Evolutionary conservation across 2,888 invertebrate genomes (phyloP), one percentile per base, ranked within the genome.

Genomic region (Alloscopus bannaensis): DNA sequence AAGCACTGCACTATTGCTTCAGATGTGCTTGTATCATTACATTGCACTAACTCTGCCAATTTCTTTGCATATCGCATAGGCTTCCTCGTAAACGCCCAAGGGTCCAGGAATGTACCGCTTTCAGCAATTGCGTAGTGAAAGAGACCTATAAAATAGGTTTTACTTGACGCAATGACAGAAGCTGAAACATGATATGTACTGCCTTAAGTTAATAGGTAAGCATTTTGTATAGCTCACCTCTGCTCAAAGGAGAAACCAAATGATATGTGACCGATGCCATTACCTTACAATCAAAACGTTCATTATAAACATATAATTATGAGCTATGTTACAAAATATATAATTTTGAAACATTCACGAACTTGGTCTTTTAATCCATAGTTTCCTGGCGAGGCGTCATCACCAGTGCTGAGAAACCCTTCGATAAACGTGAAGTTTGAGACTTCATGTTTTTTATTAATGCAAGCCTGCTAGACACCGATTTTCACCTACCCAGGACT

Each of bases 91-190:
- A 45, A 31, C 3, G 76, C 50, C 78, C 78, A 75, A 1, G 79
- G 72, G 26, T 70, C 73, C 22, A 78, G 20, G 29, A 75, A 72
- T 1, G 69, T 65, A 0, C 80, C 80, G 71, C 76, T 80, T 65
- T 77, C 68, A 11, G 76, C 64, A 3, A 81, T 81, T 0, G 81
- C 81, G 50, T 62, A 29, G 13, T 55, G 2, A 36, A 75, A 75
- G 0, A 80, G 45, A 20, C 78, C 78, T 71, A 13, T n/a, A n/a
- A 40, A 13, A 40, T 13, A 40, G 40, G 40, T 11, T 40, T 8
- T 8, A 40, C 8, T 40, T 40, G 40, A 40, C 8, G 40, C 40
- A 13, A 28, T 40, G 1, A 47, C 18, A 60, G 22, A 1, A 13
- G 29, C 20, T 31, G 29, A n/a, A 16, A 55, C 26, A 55, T n/a